Evolutionary conservation across 2,113 vertebrate species (phyloP).

Genomic region (Entomyzon cyanotis): DNA sequence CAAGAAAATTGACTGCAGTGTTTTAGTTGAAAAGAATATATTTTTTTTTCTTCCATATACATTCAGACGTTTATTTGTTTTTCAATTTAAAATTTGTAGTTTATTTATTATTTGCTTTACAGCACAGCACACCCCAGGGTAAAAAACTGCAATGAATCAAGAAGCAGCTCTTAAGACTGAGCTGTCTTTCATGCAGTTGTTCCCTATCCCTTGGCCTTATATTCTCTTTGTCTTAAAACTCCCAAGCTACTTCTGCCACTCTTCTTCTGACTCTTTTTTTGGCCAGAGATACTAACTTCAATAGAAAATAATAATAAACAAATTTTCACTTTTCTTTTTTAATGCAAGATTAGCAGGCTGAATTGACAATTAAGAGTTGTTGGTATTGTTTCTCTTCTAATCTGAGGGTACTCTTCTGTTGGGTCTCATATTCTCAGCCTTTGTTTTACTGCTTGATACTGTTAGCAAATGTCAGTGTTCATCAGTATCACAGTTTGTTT

Average conservation of each 20-base stretch:
- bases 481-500: conserved; percentile 6
- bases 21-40: background rate
- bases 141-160: background rate
- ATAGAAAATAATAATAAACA: background rate
- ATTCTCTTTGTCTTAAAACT: background rate
- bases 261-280: background rate
- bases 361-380: background rate
- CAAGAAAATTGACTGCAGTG: background rate
- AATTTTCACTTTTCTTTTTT: background rate
- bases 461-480: conserved; percentile 42
- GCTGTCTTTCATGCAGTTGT: background rate
- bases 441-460: conserved; percentile 43
- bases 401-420: background rate
- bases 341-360: background rate
- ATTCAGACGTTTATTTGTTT: background rate
- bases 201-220: accelerated
- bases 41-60: background rate
- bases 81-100: background rate
- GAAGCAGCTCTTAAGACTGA: background rate
- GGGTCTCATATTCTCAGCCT: background rate
- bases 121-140: background rate
- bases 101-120: background rate
- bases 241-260: background rate
- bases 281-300: background rate
- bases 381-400: background rate